Conservation (phyloP, 2,888 invertebrate genomes). For the Hartigia nigra region DNA sequence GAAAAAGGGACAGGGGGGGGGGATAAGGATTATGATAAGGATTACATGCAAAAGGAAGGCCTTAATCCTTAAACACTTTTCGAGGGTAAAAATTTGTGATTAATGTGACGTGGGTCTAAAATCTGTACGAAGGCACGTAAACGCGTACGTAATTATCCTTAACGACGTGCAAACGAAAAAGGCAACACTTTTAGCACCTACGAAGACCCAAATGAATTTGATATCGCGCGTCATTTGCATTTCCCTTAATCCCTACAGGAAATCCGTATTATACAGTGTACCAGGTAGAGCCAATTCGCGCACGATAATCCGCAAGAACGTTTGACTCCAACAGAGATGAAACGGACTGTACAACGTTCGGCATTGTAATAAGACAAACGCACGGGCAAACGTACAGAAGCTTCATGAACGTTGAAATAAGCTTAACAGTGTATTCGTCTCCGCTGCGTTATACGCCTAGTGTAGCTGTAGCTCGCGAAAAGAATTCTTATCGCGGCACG, state of each 20-base stretch:
- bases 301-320: not conserved
- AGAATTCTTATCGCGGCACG: conserved; percentile 11
- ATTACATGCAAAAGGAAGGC: not conserved
- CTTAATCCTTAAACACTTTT: not conserved
- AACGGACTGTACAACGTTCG: not conserved
- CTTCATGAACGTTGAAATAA: not conserved
- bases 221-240: not conserved
- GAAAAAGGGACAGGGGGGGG: too few relatives aligned
- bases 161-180: not conserved
- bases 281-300: not conserved
- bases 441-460: not conserved
- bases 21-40: too few relatives aligned
- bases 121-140: not conserved
- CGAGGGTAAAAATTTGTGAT: not conserved
- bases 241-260: not conserved
- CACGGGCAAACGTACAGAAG: too few relatives aligned
- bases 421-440: not conserved
- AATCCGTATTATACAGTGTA: not conserved
- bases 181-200: not conserved
- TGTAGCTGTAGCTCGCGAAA: not conserved
- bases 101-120: not conserved
- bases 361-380: not conserved
- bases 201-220: not conserved
- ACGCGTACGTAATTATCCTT: not conserved
- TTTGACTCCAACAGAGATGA: not conserved